Conservation (phyloP, 2,113 vertebrate genomes). For the Corydoras sp. region DNA sequence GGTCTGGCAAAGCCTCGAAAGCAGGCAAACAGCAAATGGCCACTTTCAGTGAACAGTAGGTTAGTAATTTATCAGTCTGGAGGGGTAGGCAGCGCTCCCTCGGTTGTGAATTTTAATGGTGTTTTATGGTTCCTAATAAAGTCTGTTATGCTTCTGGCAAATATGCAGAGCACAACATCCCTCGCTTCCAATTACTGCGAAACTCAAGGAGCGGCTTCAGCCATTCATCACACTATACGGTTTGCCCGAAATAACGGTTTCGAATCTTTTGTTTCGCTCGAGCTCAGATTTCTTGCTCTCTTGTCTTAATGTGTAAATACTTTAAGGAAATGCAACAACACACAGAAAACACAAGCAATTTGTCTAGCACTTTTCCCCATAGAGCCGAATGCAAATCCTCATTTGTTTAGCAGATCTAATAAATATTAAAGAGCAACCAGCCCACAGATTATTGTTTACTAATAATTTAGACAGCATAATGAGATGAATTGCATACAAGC, state of each 20-base stretch:
- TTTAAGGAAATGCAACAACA: conserved; percentile 11
- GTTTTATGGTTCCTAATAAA: conserved; percentile 74
- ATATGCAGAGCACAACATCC: conserved; percentile 68
- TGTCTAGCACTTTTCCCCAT: neutral
- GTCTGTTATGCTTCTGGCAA: conserved; percentile 68
- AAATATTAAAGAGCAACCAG: neutral
- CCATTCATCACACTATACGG: conserved; percentile 34
- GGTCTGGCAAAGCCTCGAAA: conserved; percentile 31
- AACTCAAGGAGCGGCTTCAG: conserved; percentile 54
- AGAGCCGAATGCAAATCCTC: conserved; percentile 1
- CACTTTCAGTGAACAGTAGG: conserved; percentile 64
- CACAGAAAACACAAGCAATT: neutral
- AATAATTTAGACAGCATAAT: neutral
- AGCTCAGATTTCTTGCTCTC: conserved; percentile 2
- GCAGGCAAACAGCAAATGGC: conserved; percentile 53
- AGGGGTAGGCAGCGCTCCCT: conserved; percentile 61
- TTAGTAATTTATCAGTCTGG: conserved; percentile 71
- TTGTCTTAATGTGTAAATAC: conserved; percentile 2
- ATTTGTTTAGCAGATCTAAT: neutral
- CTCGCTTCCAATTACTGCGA: conserved; percentile 63
- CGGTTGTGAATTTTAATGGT: conserved; percentile 72
- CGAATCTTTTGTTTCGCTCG: conserved; percentile 14
- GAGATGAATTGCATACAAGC: neutral
- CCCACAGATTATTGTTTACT: neutral
- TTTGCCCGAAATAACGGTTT: conserved; percentile 34